Evolutionary conservation across 2,888 invertebrate genomes (phyloP).

Genomic region (Elegia similella): DNA sequence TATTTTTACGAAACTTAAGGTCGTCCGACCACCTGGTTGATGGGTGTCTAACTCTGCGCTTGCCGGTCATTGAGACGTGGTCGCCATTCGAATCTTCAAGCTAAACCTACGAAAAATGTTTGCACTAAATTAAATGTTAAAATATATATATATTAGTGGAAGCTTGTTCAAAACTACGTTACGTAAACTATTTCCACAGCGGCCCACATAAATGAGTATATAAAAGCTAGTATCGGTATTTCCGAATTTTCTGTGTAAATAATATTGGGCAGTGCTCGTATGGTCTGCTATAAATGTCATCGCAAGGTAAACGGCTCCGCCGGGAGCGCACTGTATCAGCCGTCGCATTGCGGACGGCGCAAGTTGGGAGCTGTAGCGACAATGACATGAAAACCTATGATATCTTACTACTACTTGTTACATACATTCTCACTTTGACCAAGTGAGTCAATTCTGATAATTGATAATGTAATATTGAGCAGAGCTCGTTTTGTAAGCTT

Average conservation of each 20-base stretch:
- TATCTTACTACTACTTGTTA: neutral
- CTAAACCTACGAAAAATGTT: neutral
- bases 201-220: neutral
- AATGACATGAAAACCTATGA: neutral
- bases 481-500: slow-evolving; percentile 39
- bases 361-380: slow-evolving; percentile 19
- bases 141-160: no score
- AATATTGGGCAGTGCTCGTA: slow-evolving; percentile 40
- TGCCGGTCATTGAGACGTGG: no score
- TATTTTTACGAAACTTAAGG: no score
- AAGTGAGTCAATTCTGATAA: no score
- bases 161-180: neutral
- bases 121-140: no score
- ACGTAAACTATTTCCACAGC: neutral
- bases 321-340: slow-evolving; percentile 51
- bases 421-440: no score
- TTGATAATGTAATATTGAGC: slow-evolving; percentile 37
- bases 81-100: no score
- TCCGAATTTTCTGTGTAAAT: slow-evolving; percentile 35
- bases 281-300: slow-evolving; percentile 57
- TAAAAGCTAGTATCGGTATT: slow-evolving; percentile 14
- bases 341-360: slow-evolving; percentile 32
- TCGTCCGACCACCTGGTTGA: no score
- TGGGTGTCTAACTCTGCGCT: no score
- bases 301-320: slow-evolving; percentile 52